A percentile compares a stretch with the other conserved stretches of the same genome.
These are phyloP conservation scores for Caenorhabditis sp. DNA, from an alignment of 2,888 invertebrate species.

Conservation along the genomic window DNA sequence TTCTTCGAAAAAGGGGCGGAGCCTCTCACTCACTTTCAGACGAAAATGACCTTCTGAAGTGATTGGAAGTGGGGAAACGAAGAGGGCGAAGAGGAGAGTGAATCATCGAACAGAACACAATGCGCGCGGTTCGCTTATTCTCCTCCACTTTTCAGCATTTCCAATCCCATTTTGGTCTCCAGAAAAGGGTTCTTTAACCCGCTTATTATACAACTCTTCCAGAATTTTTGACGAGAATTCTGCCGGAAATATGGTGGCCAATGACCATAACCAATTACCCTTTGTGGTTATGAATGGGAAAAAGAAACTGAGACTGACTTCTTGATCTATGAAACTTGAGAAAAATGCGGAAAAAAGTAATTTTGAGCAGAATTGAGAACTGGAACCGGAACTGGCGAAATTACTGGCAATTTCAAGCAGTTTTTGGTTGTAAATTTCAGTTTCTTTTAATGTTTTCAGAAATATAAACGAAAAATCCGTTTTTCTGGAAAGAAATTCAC, in stretches of 20 bases:
- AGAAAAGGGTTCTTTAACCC: no score
- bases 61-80: conserved; percentile 2
- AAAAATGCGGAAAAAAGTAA: neutral
- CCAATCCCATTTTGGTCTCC: no score
- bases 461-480: no score
- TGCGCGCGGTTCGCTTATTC: no score
- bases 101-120: neutral
- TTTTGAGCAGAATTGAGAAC: neutral
- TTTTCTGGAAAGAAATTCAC: no score
- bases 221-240: neutral
- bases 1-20: neutral
- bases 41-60: conserved; percentile 13
- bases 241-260: neutral
- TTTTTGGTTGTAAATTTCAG: no score
- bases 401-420: no score
- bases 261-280: neutral
- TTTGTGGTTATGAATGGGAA: neutral
- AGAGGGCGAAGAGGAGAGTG: neutral
- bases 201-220: neutral
- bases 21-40: conserved; percentile 8
- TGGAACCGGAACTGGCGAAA: no score
- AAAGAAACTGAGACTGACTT: no score
- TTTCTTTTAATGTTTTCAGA: no score
- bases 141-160: no score
- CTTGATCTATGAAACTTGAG: no score